A percentile compares a stretch with the other conserved stretches of the same genome.
phyloP scores from a whole-genome alignment of 64 coral and sea anemone species.

The Dendronephthya gigantea region DNA sequence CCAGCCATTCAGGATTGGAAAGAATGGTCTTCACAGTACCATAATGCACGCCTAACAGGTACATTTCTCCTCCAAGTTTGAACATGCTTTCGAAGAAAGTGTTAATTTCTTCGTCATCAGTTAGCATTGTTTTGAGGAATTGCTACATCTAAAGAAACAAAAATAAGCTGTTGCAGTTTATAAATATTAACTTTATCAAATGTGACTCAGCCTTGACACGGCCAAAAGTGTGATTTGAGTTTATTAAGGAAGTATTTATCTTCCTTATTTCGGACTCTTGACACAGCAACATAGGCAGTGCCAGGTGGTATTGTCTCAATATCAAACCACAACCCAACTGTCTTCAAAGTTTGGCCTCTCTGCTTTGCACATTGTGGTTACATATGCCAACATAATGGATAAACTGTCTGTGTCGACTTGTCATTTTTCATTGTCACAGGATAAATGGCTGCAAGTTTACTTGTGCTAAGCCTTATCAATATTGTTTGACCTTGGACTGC shows the following conservation, averaged over 20 bases:
- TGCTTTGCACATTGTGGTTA: constrained; percentile 2
- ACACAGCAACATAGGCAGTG: constrained; percentile 20
- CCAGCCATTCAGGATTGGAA: neutral
- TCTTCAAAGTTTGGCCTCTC: constrained; percentile 19
- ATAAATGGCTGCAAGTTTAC: neutral
- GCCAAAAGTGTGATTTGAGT: neutral
- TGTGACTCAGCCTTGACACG: neutral
- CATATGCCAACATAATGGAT: constrained; percentile 22
- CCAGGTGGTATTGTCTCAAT: neutral
- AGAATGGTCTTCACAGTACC: neutral
- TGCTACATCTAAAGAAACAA: neutral
- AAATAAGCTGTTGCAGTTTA: neutral
- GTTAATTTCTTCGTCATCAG: neutral
- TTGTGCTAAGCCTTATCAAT: neutral
- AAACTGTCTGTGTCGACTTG: neutral
- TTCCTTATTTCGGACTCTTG: neutral
- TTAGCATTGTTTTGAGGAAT: neutral
- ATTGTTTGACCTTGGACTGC: neutral
- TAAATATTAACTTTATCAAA: neutral
- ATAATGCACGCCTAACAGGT: neutral
- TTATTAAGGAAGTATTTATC: neutral
- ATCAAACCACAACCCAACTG: constrained; percentile 9
- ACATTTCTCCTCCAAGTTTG: neutral
- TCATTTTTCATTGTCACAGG: neutral
- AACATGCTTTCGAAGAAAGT: neutral